A percentile compares a stretch with the other conserved stretches of the same genome.
Conservation (phyloP, 1,140 invertebrate species). For the Eumaeus atala region DNA sequence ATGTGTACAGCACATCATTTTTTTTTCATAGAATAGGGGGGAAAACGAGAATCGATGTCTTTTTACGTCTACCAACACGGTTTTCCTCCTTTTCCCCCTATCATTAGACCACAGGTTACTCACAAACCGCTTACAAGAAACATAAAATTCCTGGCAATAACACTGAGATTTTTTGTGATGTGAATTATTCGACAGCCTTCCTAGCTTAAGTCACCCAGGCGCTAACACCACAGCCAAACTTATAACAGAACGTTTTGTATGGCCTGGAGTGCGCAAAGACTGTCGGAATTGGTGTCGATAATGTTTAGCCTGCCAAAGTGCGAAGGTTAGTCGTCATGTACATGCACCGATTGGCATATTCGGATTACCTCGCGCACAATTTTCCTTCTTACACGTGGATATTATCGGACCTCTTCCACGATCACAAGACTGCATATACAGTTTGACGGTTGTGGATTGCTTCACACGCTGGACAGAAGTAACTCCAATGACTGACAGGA, state of each 20-base stretch:
- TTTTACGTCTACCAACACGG: too few species aligned
- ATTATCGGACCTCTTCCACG: slow-evolving; percentile 8
- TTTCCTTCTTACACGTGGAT: slow-evolving; percentile 11
- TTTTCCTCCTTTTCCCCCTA: too few species aligned
- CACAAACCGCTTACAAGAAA: too few species aligned
- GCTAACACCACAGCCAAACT: slow-evolving; percentile 18
- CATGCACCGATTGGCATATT: slow-evolving; percentile 14
- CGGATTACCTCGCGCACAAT: too few species aligned
- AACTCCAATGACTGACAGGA: slow-evolving; percentile 17
- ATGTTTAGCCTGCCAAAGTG: slow-evolving; percentile 13
- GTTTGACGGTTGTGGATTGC: slow-evolving; percentile 9
- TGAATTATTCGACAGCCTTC: too few species aligned
- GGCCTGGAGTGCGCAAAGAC: slow-evolving; percentile 16
- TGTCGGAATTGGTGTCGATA: slow-evolving; percentile 14
- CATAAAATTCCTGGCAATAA: slow-evolving; percentile 11
- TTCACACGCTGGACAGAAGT: slow-evolving; percentile 19
- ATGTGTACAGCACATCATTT: too few species aligned
- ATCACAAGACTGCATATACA: slow-evolving; percentile 8
- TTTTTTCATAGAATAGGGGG: too few species aligned
- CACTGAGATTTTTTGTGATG: slow-evolving; percentile 12
- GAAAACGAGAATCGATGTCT: too few species aligned
- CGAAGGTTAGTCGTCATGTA: slow-evolving; percentile 18
- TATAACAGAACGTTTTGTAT: slow-evolving; percentile 14
- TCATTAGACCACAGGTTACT: too few species aligned
- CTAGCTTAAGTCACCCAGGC: slow-evolving; percentile 17